phyloP scores from a whole-genome alignment of 2,113 vertebrate genomes.

The Vulpes ferrilata region DNA sequence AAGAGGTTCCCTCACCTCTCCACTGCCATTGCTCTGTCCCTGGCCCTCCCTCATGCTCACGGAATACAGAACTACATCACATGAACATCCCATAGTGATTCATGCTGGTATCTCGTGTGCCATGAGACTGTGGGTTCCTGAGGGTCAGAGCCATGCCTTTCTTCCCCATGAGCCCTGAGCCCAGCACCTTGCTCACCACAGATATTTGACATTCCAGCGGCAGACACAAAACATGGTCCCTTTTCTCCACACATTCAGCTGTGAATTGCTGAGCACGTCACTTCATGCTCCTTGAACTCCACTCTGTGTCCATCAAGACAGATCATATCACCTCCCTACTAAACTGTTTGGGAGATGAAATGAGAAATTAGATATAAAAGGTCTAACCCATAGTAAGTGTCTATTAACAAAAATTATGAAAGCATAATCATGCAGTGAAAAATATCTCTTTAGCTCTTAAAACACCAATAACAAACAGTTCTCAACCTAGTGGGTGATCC shows the following conservation, averaged over 20 bases:
- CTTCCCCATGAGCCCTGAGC: neutral
- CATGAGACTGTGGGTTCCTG: neutral
- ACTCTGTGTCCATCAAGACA: neutral
- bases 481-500: neutral
- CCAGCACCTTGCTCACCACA: too few relatives aligned
- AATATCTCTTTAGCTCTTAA: neutral
- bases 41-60: fast-evolving
- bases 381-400: neutral
- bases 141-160: neutral
- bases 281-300: neutral
- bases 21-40: fast-evolving
- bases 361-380: neutral
- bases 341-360: constrained; percentile 4
- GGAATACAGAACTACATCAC: fast-evolving
- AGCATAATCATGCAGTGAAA: neutral
- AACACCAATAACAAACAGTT: neutral
- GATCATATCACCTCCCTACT: neutral
- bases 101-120: neutral
- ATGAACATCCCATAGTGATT: neutral
- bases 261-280: neutral
- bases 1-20: neutral
- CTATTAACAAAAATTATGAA: neutral
- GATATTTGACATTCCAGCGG: constrained; percentile 8
- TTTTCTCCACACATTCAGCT: neutral
- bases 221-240: neutral